Evolutionary conservation across 2,113 vertebrate genomes (phyloP), one percentile per base, ranked within the genome.

Genomic region (Hucho hucho): DNA sequence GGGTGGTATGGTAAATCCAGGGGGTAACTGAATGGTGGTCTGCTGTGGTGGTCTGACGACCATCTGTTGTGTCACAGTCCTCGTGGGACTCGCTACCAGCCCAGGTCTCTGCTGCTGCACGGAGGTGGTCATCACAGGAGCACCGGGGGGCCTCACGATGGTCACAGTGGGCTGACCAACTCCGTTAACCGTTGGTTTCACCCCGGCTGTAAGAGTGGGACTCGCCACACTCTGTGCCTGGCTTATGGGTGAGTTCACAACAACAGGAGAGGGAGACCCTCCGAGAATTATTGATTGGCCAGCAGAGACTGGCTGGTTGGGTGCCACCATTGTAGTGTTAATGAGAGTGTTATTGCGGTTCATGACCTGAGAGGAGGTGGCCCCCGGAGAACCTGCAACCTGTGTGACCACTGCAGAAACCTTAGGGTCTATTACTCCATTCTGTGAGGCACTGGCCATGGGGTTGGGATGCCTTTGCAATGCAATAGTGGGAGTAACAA

Each of bases 1-100:
- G 28, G 91, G 88, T 0, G 95, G 94, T 82, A 96, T 95, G 69
- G 92, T 94, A 89, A 96, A 96, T 6, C 95, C 95, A 3, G 94
- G 93, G 0, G 95, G 94, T 80, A 95, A 92, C 87, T 96, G 95
- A 81, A 96, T 95, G 72, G 95, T 95, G 72, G 95, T 92, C 83
- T 95, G 95, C 76, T 95, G 90, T 72, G 85, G 95, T 11, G 95
- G 94, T 82, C 94, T 87, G 76, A 95, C 94, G 0, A 95, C 92
- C 79, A 96, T 83, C 71, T 95, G 95, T 0, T 94, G 93, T 0
- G 93, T 86, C 1, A 92, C 87, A 0, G 93, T 83, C 29, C 94
- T 83, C 75, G 81, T 83, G 71, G 22, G 73, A 76, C 43, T 24
- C 0, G 86, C 84, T 72, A 91, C 88, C 74, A 92, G 78, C 6